A percentile compares a stretch with the other conserved stretches of the same genome.
phyloP scores from a whole-genome alignment of 2,113 vertebrate species.

The Panthera tigris region DNA sequence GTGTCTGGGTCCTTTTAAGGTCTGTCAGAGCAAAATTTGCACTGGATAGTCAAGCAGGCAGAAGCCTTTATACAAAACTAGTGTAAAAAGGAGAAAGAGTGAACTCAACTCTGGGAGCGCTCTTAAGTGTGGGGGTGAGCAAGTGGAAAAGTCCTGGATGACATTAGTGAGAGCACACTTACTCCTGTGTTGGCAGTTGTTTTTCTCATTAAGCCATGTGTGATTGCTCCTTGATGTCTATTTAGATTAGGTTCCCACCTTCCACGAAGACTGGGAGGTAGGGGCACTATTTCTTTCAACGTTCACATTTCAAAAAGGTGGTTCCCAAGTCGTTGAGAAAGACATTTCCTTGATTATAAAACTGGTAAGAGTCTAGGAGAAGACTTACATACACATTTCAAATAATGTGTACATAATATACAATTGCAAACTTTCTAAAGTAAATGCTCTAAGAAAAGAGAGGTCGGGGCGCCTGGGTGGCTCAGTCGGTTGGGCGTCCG shows the following conservation, averaged over 20 bases:
- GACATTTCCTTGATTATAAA: background rate
- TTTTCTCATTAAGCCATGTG: background rate
- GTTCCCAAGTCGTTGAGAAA: background rate
- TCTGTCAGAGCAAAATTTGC: background rate
- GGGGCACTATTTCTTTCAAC: background rate
- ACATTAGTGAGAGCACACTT: background rate
- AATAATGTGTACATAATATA: background rate
- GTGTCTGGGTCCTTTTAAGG: background rate
- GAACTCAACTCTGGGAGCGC: background rate
- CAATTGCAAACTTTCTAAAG: background rate
- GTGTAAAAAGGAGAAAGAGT: background rate
- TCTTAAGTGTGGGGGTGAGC: background rate
- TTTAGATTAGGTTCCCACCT: background rate
- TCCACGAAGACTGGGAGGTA: background rate
- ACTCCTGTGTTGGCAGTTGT: background rate
- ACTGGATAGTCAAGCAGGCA: background rate
- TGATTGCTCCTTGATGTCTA: background rate
- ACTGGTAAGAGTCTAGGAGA: background rate
- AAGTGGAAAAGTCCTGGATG: background rate
- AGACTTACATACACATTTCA: background rate
- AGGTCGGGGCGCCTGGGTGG: background rate
- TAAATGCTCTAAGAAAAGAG: background rate
- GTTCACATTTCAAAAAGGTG: background rate
- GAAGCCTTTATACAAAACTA: background rate
- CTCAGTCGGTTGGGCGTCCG: no score